These are phyloP conservation scores for Psettodes erumei DNA, from an alignment of 2,113 vertebrate species.

Conservation along the genomic window DNA sequence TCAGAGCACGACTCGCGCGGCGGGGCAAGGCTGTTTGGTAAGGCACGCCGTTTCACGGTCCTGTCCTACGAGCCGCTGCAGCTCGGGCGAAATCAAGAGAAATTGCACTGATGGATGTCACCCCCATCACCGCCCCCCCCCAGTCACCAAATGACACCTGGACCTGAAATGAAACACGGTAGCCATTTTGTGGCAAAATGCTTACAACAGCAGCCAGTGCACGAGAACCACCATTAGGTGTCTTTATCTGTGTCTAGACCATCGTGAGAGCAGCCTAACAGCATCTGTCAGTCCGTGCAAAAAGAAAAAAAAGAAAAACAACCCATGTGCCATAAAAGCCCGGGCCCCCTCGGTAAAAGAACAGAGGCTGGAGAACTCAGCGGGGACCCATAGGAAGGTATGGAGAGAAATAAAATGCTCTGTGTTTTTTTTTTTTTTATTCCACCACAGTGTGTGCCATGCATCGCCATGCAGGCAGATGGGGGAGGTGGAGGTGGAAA, in stretches of 20 bases:
- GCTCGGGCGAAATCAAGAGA: conserved; percentile 20
- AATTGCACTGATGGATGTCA: conserved; percentile 40
- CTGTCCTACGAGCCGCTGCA: not conserved
- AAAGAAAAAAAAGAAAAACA: conserved; percentile 61
- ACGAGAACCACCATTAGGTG: conserved; percentile 63
- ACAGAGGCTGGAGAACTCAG: conserved; percentile 55
- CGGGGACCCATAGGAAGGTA: conserved; percentile 68
- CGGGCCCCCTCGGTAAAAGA: conserved; percentile 58
- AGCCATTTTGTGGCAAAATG: conserved; percentile 69
- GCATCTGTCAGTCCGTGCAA: conserved; percentile 73
- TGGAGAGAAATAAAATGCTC: conserved; percentile 70
- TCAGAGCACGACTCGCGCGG: conserved; percentile 12
- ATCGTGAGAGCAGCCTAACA: conserved; percentile 71
- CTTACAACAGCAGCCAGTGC: conserved; percentile 63
- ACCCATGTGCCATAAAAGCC: conserved; percentile 68
- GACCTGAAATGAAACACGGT: conserved; percentile 49
- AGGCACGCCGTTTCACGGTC: conserved; percentile 15
- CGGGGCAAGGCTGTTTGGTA: conserved; percentile 23
- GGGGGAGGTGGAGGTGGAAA: conserved; percentile 80
- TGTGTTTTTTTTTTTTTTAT: conserved; percentile 25
- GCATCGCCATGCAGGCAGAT: conserved; percentile 76
- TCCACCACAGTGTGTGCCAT: conserved; percentile 58
- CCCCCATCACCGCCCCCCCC: conserved; percentile 11
- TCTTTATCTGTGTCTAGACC: conserved; percentile 75
- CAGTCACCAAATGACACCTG: conserved; percentile 32